Base-by-base conservation (phyloP, 2,113 vertebrate species). In the Leptosomus discolor region DNA sequence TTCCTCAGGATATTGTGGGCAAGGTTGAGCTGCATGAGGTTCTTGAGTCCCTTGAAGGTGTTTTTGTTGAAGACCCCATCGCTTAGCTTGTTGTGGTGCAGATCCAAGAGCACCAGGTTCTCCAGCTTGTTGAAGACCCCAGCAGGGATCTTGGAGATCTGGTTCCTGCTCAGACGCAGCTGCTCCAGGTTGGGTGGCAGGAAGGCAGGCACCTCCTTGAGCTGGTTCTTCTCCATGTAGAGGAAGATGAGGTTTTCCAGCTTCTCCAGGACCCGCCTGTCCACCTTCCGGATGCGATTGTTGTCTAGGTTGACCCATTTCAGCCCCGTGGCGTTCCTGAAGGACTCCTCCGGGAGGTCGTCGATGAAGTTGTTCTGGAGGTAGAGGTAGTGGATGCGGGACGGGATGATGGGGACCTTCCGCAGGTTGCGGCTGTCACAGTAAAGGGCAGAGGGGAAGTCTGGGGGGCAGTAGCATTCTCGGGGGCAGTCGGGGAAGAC, bases 301-400 rank as follows among this genome's bases (percentile, higher is more conserved):
- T 99, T 99, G 87, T 99, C 99, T 63, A 99, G 96, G 97, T 99
- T 99, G 96, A 99, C 94, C 99, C 99, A 99, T 39, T 97, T 98
- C 85, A 99, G 97, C 8, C 97, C 99, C 0, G 98, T 98, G 95
- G 99, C 99, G 0, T 99, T 99, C 61, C 91, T 90, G 95, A 99
- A 99, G 30, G 99, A 88, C 48, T 99, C 99, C n/a, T 99, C 97
- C 0, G 98, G 98, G 63, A 99, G 98, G 85, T 99, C 98, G 0
- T 98, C 98, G 54, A 99, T 99, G 98, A 99, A 99, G 97, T 99
- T 99, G 98, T 99, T 99, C 97, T 99, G 99, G 56, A 99, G 98
- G 90, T 99, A 99, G 86, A 99, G 97, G 97, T 99, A 99, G 89
- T 99, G 99, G 88, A 98, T 98, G 92, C 99, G 98, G 19, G 97